A percentile compares a stretch with the other conserved stretches of the same genome.
phyloP scores from a whole-genome alignment of 2,113 vertebrate genomes.

The Taxidea taxus region DNA sequence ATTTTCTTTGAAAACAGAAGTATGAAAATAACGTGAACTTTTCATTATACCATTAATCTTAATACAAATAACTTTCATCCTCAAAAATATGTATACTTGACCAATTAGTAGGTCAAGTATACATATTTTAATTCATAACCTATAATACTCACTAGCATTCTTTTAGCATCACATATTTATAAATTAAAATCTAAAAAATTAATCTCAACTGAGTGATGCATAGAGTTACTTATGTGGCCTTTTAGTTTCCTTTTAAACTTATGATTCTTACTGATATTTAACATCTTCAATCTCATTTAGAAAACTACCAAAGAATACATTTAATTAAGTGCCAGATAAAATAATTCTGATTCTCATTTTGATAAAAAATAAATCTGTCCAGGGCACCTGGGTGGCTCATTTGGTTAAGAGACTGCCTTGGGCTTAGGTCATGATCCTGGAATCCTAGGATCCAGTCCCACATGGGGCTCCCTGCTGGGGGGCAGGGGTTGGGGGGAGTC shows the following conservation, averaged over 20 bases:
- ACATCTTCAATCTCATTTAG: background rate
- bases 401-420: too few relatives aligned
- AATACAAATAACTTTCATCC: background rate
- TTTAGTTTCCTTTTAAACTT: constrained; percentile 21
- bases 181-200: background rate
- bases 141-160: background rate
- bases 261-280: background rate
- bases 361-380: constrained; percentile 1
- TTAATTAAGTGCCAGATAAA: background rate
- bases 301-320: background rate
- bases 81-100: background rate
- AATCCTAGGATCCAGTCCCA: too few relatives aligned
- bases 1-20: constrained; percentile 3
- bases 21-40: constrained; percentile 5
- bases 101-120: background rate
- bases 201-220: background rate
- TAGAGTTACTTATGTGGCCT: background rate
- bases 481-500: too few relatives aligned
- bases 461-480: too few relatives aligned
- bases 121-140: background rate
- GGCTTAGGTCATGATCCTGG: too few relatives aligned
- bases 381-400: background rate
- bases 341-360: background rate
- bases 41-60: constrained; percentile 20
- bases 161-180: background rate